A percentile compares a stretch with the other conserved stretches of the same genome.
These are phyloP conservation scores for Percopsis transmontana DNA, from an alignment of 2,113 vertebrate species.

Conservation along the genomic window DNA sequence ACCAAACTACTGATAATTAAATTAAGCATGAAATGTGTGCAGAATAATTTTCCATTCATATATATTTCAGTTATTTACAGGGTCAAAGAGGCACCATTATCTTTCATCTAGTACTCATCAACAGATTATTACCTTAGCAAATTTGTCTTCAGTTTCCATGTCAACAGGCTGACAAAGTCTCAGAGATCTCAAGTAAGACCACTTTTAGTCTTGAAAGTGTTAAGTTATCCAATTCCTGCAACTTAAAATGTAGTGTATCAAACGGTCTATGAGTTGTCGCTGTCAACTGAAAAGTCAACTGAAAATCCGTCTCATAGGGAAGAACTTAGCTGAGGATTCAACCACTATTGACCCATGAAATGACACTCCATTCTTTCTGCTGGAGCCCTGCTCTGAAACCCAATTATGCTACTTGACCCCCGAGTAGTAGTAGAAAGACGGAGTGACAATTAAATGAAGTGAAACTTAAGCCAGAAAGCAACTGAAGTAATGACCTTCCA, in stretches of 20 bases:
- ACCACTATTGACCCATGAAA: slow-evolving; percentile 40
- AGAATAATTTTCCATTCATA: background rate
- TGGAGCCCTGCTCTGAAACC: slow-evolving; percentile 33
- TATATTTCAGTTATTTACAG: slow-evolving; percentile 3
- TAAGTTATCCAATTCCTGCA: slow-evolving; percentile 5
- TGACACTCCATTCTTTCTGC: slow-evolving; percentile 31
- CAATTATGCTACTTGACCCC: slow-evolving; percentile 60
- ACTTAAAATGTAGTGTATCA: background rate
- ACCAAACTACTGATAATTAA: slow-evolving; percentile 19
- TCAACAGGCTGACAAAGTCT: slow-evolving; percentile 41
- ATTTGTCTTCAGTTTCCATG: slow-evolving; percentile 57
- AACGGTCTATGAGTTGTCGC: background rate
- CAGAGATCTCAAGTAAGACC: slow-evolving; percentile 26
- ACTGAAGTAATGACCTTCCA: background rate
- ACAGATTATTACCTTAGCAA: slow-evolving; percentile 22
- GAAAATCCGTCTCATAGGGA: background rate
- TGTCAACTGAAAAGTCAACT: background rate
- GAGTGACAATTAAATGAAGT: slow-evolving; percentile 32
- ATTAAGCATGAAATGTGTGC: slow-evolving; percentile 14
- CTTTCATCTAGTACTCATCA: slow-evolving; percentile 3
- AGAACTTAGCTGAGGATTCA: slow-evolving; percentile 35
- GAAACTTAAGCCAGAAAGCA: slow-evolving; percentile 19
- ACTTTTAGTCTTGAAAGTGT: slow-evolving; percentile 14
- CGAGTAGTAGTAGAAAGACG: slow-evolving; percentile 33
- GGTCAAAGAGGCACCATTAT: slow-evolving; percentile 2